These are phyloP conservation scores for Alentia gelatinosa DNA, from an alignment of 2,888 invertebrate genomes.

Conservation along the genomic window DNA sequence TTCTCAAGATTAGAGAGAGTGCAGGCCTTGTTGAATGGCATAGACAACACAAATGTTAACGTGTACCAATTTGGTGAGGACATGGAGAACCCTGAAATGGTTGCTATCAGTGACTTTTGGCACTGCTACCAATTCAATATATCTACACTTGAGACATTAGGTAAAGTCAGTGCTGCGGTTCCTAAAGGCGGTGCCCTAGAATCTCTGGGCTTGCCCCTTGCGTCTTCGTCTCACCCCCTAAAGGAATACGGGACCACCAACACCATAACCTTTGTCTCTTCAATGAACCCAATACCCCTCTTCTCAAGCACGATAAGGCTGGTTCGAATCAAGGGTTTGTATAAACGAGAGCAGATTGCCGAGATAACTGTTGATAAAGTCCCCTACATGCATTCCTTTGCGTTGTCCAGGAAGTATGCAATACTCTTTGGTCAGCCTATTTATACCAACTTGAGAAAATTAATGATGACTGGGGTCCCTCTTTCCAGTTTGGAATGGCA, in stretches of 20 bases:
- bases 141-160: conserved; percentile 64
- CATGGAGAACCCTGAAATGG: conserved; percentile 60
- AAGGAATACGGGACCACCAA: conserved; percentile 71
- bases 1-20: conserved; percentile 70
- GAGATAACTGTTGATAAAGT: conserved; percentile 70
- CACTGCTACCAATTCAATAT: conserved; percentile 71
- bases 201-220: conserved; percentile 68
- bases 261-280: conserved; percentile 72
- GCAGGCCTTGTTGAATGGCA: conserved; percentile 70
- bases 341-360: conserved; percentile 69
- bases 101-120: conserved; percentile 76
- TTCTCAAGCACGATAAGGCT: conserved; percentile 68
- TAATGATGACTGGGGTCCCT: conserved; percentile 70
- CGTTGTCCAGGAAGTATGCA: conserved; percentile 71
- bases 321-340: conserved; percentile 69
- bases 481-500: conserved; percentile 74
- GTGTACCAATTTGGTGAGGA: conserved; percentile 66
- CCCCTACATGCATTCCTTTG: conserved; percentile 78
- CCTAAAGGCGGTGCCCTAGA: conserved; percentile 31
- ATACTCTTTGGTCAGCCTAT: conserved; percentile 75
- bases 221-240: conserved; percentile 76
- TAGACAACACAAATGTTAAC: conserved; percentile 79
- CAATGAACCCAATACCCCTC: conserved; percentile 71
- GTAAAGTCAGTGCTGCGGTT: conserved; percentile 62
- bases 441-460: conserved; percentile 72